Percentiles rank a stretch among this genome's conserved stretches.
Evolutionary conservation across 2,888 invertebrate genomes (phyloP).

Genomic region (Copidosoma aretas): DNA sequence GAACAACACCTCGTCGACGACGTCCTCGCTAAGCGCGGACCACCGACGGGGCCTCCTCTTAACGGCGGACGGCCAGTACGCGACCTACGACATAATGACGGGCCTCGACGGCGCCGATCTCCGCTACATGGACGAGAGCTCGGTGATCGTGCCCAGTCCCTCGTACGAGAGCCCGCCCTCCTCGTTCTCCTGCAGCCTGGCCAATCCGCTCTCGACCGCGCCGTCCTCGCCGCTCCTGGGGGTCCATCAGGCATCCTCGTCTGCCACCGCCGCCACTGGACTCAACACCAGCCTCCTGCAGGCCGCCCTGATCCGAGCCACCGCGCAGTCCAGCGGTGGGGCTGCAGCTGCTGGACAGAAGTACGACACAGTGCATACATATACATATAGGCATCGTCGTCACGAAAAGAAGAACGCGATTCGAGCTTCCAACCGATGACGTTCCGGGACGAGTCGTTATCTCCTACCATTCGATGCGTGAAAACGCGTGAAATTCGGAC

Average conservation of each 20-base stretch:
- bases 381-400: too few relatives aligned
- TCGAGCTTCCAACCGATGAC: too few relatives aligned
- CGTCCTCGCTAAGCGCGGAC: slow-evolving; percentile 13
- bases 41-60: slow-evolving; percentile 30
- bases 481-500: too few relatives aligned
- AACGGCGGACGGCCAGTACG: slow-evolving; percentile 60
- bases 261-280: too few relatives aligned
- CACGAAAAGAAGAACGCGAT: too few relatives aligned
- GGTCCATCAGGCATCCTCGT: too few relatives aligned
- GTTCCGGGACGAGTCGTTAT: too few relatives aligned
- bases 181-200: slow-evolving; percentile 63
- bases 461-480: too few relatives aligned
- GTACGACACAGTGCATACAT: too few relatives aligned
- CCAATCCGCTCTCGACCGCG: slow-evolving; percentile 64
- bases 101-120: slow-evolving; percentile 86
- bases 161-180: slow-evolving; percentile 80
- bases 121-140: slow-evolving; percentile 91
- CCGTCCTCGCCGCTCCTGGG: slow-evolving; percentile 71
- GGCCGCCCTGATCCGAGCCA: slow-evolving; percentile 76
- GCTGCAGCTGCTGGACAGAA: not conserved
- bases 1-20: slow-evolving; percentile 54
- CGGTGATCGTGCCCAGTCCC: slow-evolving; percentile 80
- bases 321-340: slow-evolving; percentile 61
- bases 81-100: slow-evolving; percentile 77
- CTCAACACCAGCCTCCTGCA: slow-evolving; percentile 75